Evolutionary conservation across 1,140 invertebrate species (phyloP), one percentile per base, ranked within the genome.

Genomic region (Formica exsecta): DNA sequence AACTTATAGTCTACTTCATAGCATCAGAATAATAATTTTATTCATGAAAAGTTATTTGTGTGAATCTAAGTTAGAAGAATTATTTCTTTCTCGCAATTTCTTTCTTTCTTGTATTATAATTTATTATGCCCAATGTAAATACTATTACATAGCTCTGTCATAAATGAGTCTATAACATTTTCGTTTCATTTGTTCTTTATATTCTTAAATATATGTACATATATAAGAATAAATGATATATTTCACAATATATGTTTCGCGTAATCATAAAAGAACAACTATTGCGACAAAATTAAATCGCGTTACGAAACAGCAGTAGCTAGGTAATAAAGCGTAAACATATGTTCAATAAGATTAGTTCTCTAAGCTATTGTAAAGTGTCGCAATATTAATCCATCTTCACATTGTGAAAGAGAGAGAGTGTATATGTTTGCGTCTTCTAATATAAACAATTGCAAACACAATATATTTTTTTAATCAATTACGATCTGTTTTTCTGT

Each of bases 351-450:
- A 51, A 44, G 29, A 86, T 83, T 70, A 86, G 29, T 70, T 65
- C 11, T 36, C 48, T 74, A 64, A 54, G 22, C 68, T 79, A 5
- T 51, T 41, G 68, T 16, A 9, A 75, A 38, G 29, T 59, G n/a
- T 36, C 7, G 16, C 59, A n/a, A 70, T 38, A 38, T 86, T 86
- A 75, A 86, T 86, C 51, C 51, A 65, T 75, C 48, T 57, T 65
- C 62, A 48, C n/a, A 66, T 19, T 9, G 8, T 66, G 9, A 48
- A 32, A 32, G 3, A 32, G 32, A 32, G 3, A 32, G 3, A 32
- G 32, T 3, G 25, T 29, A 1, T 29, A 29, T 29, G 9, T 44
- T 64, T 6, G 36, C 29, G 11, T 65, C 70, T 74, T 73, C 68
- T 86, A 84, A 84, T 86, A 57, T n/a, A 61, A 73, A 41, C 16